These are phyloP conservation scores for Tenebrosternarchus preto DNA, from an alignment of 2,113 vertebrate species.

Conservation along the genomic window DNA sequence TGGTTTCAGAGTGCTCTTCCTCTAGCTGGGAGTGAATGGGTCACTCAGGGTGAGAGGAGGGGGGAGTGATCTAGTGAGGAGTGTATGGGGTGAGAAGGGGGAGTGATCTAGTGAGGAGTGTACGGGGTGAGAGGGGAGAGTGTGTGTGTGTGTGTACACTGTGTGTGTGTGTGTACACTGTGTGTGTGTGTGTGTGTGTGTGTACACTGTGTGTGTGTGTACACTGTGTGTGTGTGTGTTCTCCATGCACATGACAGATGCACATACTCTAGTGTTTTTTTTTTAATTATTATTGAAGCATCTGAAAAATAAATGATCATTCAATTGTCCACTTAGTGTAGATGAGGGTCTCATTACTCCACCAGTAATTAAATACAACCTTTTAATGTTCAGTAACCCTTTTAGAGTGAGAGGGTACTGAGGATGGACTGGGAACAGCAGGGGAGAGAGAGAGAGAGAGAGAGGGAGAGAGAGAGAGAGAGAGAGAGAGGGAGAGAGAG, in stretches of 20 bases:
- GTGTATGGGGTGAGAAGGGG: background rate
- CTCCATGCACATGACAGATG: background rate
- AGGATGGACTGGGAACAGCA: background rate
- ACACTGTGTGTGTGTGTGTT: background rate
- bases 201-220: background rate
- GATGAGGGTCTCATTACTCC: conserved; percentile 60
- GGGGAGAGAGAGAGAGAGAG: too few species aligned
- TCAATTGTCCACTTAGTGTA: conserved; percentile 46
- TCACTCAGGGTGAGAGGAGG: background rate
- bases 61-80: too few species aligned
- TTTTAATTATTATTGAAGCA: conserved; percentile 48
- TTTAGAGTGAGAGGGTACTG: conserved; percentile 1
- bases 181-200: background rate
- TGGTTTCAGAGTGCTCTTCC: too few species aligned
- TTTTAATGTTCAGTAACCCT: conserved; percentile 47
- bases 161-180: background rate
- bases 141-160: background rate
- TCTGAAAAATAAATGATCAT: conserved; percentile 55
- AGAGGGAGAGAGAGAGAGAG: too few species aligned
- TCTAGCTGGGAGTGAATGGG: too few species aligned
- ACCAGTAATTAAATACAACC: conserved; percentile 64
- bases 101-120: background rate
- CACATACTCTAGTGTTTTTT: conserved; percentile 14
- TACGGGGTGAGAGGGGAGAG: too few species aligned
- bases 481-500: too few species aligned